phyloP scores from a whole-genome alignment of 2,113 vertebrate genomes.

The Kryptolebias marmoratus region DNA sequence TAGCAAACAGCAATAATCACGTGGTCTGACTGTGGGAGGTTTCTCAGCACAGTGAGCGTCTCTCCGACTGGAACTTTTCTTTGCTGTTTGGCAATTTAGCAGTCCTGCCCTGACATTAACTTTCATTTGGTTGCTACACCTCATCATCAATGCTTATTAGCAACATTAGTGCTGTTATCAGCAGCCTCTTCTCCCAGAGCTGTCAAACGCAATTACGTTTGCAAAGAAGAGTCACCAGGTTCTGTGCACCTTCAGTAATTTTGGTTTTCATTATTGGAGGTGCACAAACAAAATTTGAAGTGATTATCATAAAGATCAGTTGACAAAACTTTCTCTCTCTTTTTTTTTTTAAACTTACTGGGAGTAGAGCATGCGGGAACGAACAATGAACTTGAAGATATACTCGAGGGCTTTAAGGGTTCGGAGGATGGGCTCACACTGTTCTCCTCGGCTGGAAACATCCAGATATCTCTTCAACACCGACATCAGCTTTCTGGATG shows the following conservation, averaged over 20 bases:
- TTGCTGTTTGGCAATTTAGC: constrained; percentile 51
- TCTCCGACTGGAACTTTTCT: constrained; percentile 32
- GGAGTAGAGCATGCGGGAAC: constrained; percentile 95
- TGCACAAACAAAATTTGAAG: constrained; percentile 11
- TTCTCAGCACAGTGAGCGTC: constrained; percentile 30
- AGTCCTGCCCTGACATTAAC: constrained; percentile 49
- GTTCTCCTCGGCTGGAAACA: constrained; percentile 91
- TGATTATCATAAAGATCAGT: constrained; percentile 2
- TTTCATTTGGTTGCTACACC: constrained; percentile 48
- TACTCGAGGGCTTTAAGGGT: constrained; percentile 97
- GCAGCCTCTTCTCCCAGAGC: constrained; percentile 48
- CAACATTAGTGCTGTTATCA: constrained; percentile 70
- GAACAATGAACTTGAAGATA: constrained; percentile 98
- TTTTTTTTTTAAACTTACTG: constrained; percentile 85
- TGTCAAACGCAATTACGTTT: constrained; percentile 53
- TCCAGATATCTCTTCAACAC: constrained; percentile 96
- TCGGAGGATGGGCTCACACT: constrained; percentile 92
- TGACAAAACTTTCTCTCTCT: neutral
- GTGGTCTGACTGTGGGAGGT: constrained; percentile 17
- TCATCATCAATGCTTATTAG: constrained; percentile 76
- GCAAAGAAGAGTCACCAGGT: constrained; percentile 16
- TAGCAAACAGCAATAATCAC: constrained; percentile 45
- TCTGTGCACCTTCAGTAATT: constrained; percentile 9
- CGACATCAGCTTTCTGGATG: constrained; percentile 91
- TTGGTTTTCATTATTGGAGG: constrained; percentile 13